These are phyloP conservation scores for Aethes cnicana DNA, from an alignment of 2,888 invertebrate species.

Conservation along the genomic window DNA sequence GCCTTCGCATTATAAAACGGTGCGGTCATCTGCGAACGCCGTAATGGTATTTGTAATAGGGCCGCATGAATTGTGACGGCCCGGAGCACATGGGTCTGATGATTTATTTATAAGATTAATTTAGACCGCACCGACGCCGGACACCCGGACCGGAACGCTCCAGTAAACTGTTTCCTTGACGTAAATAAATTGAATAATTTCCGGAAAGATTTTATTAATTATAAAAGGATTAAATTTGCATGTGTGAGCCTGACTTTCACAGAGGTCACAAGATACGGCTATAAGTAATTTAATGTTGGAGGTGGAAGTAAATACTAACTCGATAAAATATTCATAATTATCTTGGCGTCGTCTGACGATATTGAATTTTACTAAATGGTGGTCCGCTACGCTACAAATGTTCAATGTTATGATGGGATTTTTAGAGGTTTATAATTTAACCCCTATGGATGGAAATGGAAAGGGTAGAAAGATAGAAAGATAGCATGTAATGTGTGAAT, in stretches of 20 bases:
- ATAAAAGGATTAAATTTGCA: not conserved
- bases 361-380: not conserved
- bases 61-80: slow-evolving; percentile 70
- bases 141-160: slow-evolving; percentile 35
- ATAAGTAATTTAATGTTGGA: too few species aligned
- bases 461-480: too few species aligned
- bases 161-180: slow-evolving; percentile 31
- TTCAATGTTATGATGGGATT: too few species aligned
- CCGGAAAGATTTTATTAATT: slow-evolving; percentile 1
- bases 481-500: too few species aligned
- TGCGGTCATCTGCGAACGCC: slow-evolving; percentile 81
- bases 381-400: not conserved
- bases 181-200: slow-evolving; percentile 31
- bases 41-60: slow-evolving; percentile 80
- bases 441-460: too few species aligned
- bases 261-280: too few species aligned
- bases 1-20: slow-evolving; percentile 82
- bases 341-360: too few species aligned
- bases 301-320: too few species aligned
- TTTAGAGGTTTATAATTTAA: too few species aligned
- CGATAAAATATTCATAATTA: too few species aligned
- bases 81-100: slow-evolving; percentile 65
- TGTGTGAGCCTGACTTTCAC: not conserved
- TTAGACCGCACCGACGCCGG: slow-evolving; percentile 42
- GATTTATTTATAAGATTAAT: slow-evolving; percentile 73